A percentile compares a stretch with the other conserved stretches of the same genome.
Evolutionary conservation across 2,113 vertebrate genomes (phyloP).

Genomic region (Lepisosteus oculatus): DNA sequence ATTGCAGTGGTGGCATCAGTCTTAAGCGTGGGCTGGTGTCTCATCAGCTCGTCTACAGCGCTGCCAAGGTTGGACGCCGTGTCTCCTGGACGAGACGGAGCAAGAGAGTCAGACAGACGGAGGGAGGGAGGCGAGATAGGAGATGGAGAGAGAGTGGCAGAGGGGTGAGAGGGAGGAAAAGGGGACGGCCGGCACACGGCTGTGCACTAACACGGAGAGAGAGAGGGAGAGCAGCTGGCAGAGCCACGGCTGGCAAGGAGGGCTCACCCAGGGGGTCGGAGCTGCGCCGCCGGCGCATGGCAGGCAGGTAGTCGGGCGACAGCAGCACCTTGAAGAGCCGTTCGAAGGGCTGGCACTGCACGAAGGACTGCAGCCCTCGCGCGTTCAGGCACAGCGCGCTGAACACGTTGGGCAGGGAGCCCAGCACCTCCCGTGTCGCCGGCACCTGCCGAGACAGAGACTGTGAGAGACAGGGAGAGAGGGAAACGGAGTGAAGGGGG

Average conservation of each 20-base stretch:
- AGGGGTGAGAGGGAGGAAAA: not conserved
- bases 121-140: no score
- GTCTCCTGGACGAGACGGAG: slow-evolving; percentile 69
- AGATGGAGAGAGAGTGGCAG: no score
- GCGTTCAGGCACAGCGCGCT: slow-evolving; percentile 94
- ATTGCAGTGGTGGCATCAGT: slow-evolving; percentile 94
- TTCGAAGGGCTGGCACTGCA: slow-evolving; percentile 95
- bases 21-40: slow-evolving; percentile 93
- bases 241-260: not conserved
- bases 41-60: slow-evolving; percentile 94
- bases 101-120: not conserved
- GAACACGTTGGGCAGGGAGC: slow-evolving; percentile 94
- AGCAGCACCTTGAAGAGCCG: slow-evolving; percentile 95
- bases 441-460: slow-evolving; percentile 73
- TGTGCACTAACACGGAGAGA: not conserved
- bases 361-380: slow-evolving; percentile 90
- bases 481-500: slow-evolving; percentile 25
- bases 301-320: slow-evolving; percentile 92
- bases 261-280: slow-evolving; percentile 89
- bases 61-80: slow-evolving; percentile 94
- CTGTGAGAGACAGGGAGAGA: slow-evolving; percentile 25
- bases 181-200: not conserved
- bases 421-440: slow-evolving; percentile 90
- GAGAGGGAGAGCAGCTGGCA: no score
- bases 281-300: slow-evolving; percentile 88